Conservation (phyloP, 2,888 invertebrate genomes). For the Rotaria socialis region DNA sequence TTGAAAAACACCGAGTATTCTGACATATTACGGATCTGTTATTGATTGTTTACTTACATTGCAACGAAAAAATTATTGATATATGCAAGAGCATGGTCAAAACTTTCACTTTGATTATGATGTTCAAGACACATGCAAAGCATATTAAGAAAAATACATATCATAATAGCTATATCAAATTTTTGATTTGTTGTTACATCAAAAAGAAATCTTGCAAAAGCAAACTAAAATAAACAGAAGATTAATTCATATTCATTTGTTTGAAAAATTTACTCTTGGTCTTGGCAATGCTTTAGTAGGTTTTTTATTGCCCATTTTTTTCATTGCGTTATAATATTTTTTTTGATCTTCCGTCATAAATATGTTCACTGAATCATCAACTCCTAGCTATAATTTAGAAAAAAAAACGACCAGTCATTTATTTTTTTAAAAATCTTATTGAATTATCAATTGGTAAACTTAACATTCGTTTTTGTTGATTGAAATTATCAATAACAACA, state of each 20-base stretch:
- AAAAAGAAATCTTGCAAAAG: conserved; percentile 70
- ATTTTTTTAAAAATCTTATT: background rate
- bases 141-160: conserved; percentile 96
- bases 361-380: conserved; percentile 70
- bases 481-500: conserved; percentile 99
- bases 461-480: conserved; percentile 94
- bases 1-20: no score
- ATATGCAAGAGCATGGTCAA: conserved; percentile 70
- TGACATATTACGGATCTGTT: no score
- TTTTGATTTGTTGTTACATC: conserved; percentile 95
- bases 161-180: conserved; percentile 98
- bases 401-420: background rate
- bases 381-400: background rate
- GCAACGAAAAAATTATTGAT: conserved; percentile 96
- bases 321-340: conserved; percentile 99
- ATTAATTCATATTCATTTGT: background rate
- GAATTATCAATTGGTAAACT: background rate
- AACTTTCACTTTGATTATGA: conserved; percentile 72
- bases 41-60: conserved; percentile 61
- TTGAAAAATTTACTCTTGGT: conserved; percentile 70
- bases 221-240: conserved; percentile 40
- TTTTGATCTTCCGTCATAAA: conserved; percentile 99
- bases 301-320: conserved; percentile 97
- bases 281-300: conserved; percentile 95
- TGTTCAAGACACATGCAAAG: conserved; percentile 96